Evolutionary conservation across 2,888 invertebrate genomes (phyloP), one percentile per base, ranked within the genome.

Genomic region (Brenthis daphne): DNA sequence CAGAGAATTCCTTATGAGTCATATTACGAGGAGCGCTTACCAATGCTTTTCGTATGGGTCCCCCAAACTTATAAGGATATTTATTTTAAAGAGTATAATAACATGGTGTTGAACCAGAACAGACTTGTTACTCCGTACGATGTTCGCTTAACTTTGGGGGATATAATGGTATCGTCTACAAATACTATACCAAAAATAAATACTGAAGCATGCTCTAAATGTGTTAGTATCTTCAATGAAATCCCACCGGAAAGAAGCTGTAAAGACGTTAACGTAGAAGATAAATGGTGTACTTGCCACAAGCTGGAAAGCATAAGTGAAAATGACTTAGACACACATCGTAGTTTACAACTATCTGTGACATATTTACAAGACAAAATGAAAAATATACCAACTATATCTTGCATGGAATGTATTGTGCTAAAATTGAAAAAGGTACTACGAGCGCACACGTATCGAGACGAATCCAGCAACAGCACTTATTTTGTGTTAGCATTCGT

Each of bases 231-330:
- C 54, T 94, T 96, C 65, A 80, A 87, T 54, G 90, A 94, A 57
- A 93, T 95, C 0, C 89, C 94, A 0, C 81, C 85, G 2, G 87
- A 93, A 43, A 89, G 96, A 51, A 94, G 94, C 0, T 97, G 97
- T 77, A 85, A 86, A 13, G 95, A 96, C 56, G 95, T 94, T 3
- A 94, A 94, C 0, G 94, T 97, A 5, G 90, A 88, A 8, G 93
- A 94, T n/a, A 96, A 96, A 77, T 96, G 96, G 96, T 96, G 96
- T 79, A 95, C 95, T 43, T 96, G 96, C 78, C 93, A 94, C 33
- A 92, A 93, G 1, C 94, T 95, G 77, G 79, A 85, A 6, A 69
- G 83, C 11, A 76, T 85, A 61, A 77, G 84, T 70, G 77, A 76
- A 14, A 81, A 83, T 48, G 89, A 93, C 48, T 77, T 78, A 47